These are phyloP conservation scores for Colius striatus DNA, from an alignment of 2,113 vertebrate species.

Conservation along the genomic window DNA sequence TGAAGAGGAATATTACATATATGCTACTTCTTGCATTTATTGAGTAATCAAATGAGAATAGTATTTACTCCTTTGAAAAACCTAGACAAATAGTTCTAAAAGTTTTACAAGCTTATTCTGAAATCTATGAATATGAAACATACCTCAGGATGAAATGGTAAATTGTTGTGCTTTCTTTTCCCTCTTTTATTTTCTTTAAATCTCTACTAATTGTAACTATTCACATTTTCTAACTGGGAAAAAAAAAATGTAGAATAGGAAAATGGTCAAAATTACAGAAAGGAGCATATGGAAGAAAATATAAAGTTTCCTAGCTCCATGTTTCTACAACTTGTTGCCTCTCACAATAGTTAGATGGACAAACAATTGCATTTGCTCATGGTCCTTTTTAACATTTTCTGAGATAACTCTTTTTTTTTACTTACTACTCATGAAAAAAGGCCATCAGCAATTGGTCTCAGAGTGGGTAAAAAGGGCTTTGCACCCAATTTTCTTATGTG, in stretches of 20 bases:
- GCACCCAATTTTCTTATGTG: not conserved
- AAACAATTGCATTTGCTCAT: not conserved
- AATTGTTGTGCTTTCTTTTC: no score
- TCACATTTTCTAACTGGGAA: not conserved
- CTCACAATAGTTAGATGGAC: not conserved
- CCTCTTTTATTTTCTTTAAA: no score
- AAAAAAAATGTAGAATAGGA: not conserved
- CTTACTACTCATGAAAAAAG: not conserved
- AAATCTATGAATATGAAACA: not conserved
- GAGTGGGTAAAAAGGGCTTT: not conserved
- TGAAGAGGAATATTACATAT: not conserved
- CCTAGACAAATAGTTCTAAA: not conserved
- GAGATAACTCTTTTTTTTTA: not conserved
- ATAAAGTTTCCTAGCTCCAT: not conserved
- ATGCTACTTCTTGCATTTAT: not conserved
- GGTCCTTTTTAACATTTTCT: not conserved
- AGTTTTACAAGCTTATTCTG: not conserved
- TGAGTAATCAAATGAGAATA: not conserved
- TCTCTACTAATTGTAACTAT: not conserved
- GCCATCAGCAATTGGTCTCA: not conserved
- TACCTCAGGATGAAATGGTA: not conserved
- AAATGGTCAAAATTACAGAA: not conserved
- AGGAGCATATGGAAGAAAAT: not conserved
- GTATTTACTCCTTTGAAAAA: not conserved
- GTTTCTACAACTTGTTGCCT: not conserved